Conservation (phyloP, 2,888 invertebrate species). For the Lepidochitona cinerea region DNA sequence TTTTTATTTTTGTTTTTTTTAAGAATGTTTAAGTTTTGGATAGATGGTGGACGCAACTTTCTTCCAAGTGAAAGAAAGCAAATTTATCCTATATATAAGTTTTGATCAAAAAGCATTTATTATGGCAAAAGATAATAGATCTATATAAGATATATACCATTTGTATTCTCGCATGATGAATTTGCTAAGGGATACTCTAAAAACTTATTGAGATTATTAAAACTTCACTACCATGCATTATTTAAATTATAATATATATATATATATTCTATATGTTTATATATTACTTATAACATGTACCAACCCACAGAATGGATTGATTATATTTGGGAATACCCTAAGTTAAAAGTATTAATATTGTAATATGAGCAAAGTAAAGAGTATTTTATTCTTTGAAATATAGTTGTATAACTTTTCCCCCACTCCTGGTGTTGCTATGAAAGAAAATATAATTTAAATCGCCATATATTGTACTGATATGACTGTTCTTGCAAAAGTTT, state of each 20-base stretch:
- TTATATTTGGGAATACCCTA: too few species aligned
- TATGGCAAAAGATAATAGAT: too few species aligned
- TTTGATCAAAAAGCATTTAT: constrained; percentile 7
- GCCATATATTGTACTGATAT: constrained; percentile 1
- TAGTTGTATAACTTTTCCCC: constrained; percentile 9
- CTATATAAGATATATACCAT: neutral
- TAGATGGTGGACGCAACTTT: neutral
- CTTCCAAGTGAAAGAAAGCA: neutral
- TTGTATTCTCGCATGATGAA: neutral
- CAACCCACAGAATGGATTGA: neutral
- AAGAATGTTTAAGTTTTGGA: neutral
- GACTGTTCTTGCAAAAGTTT: too few species aligned
- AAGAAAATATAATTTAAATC: constrained; percentile 4
- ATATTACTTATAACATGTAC: neutral
- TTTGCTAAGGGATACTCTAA: neutral
- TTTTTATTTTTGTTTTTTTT: neutral
- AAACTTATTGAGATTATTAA: constrained; percentile 3
- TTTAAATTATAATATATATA: constrained; percentile 4
- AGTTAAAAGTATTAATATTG: too few species aligned
- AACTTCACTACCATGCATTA: constrained; percentile 3
- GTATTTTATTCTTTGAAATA: constrained; percentile 21
- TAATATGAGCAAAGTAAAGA: too few species aligned
- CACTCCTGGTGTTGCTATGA: neutral
- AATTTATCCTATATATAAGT: neutral
- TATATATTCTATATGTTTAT: constrained; percentile 1